Evolutionary conservation across 2,888 invertebrate species (phyloP).

Genomic region (Dolichopus griseipennis): DNA sequence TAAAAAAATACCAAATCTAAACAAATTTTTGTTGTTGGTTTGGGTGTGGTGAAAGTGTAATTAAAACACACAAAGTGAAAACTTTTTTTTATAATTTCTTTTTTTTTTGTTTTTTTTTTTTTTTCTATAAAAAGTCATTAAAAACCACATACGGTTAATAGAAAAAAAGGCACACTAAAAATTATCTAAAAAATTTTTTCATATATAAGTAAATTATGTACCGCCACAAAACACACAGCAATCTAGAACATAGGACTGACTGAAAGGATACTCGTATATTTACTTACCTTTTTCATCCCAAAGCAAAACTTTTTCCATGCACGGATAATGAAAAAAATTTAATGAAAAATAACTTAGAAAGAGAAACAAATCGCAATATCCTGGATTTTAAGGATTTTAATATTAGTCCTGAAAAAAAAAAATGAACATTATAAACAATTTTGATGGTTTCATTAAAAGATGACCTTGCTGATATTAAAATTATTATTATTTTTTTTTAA

Average conservation of each 20-base stretch:
- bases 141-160: slow-evolving; percentile 3
- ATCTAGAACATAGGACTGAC: background rate
- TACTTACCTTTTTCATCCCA: background rate
- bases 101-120: background rate
- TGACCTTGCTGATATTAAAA: background rate
- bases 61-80: background rate
- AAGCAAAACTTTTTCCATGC: background rate
- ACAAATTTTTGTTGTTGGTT: background rate
- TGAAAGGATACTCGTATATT: background rate
- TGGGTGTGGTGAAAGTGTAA: background rate
- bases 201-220: too few species aligned
- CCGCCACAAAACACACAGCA: background rate
- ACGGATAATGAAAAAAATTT: background rate
- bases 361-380: background rate
- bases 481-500: background rate
- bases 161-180: background rate
- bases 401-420: background rate
- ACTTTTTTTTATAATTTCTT: background rate
- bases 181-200: too few species aligned
- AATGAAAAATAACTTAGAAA: background rate
- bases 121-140: background rate
- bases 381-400: background rate
- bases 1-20: too few species aligned
- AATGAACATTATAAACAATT: background rate
- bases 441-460: background rate